phyloP scores from a whole-genome alignment of 2,797 vertebrate genomes.

The Phrynocephalus forsythii region DNA sequence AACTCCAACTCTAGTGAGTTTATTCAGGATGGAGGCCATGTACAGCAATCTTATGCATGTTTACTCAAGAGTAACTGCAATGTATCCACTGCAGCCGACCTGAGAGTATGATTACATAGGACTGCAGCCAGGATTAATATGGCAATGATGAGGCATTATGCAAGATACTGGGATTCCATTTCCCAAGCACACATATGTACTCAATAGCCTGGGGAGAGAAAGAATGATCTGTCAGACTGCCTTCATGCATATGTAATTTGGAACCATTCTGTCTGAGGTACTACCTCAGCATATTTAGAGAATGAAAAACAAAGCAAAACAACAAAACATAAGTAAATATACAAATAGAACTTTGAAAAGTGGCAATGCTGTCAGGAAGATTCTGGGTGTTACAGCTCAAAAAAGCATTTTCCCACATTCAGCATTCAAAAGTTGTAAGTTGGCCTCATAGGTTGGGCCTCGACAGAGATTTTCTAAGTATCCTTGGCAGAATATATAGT shows the following conservation, averaged over 20 bases:
- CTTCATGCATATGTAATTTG: neutral
- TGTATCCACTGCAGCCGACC: neutral
- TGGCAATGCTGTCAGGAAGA: no score
- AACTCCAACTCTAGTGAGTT: neutral
- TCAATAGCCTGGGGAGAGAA: neutral
- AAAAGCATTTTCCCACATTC: no score
- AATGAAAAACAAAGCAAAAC: neutral
- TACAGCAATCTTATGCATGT: neutral
- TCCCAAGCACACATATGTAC: neutral
- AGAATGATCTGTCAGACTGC: neutral
- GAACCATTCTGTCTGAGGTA: neutral
- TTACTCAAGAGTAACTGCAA: neutral
- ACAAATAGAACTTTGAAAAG: neutral
- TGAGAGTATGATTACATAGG: neutral
- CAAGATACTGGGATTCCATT: neutral
- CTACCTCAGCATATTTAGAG: neutral
- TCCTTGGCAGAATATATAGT: neutral
- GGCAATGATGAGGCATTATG: neutral
- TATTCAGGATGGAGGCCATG: neutral
- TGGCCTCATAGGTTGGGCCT: no score
- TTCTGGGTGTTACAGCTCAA: no score
- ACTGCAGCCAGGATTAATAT: no score
- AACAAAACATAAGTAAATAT: neutral
- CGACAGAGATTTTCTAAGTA: no score
- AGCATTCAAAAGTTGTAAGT: no score